Evolutionary conservation across 53 echinoderm and acorn worm genomes (phyloP), one percentile per base, ranked within the genome.

Genomic region (Actinopyga echinites): DNA sequence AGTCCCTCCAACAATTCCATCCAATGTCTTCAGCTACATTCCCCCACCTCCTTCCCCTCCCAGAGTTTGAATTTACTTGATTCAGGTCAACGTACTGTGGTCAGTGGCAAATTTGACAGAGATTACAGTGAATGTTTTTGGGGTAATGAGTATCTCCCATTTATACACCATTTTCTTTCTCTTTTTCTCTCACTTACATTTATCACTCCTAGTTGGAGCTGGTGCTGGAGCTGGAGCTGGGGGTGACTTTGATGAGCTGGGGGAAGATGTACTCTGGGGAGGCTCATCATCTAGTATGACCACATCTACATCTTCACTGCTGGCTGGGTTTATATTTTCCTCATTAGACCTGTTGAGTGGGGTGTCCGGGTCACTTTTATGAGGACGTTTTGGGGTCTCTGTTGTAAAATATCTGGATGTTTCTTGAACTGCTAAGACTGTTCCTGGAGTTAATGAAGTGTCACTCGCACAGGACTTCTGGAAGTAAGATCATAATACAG

Each of bases 281-380:
- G 57, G 69, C 4, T 68, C 67, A 59, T 79, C 89, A 30, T 83
- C 90, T 13, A 52, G 33, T 17, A 69, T 71, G 6, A 87, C 84
- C 30, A 88, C 93, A 68, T 81, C 85, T n/a, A 31, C 83, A 61
- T 83, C 77, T 24, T 65, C 61, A 36, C 45, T 59, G 52, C 65
- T 55, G 30, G 57, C 60, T 44, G 92, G 89, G 30, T 45, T 60
- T 15, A 87, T 81, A 36, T 86, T 92, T 80, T 92, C 92, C 40
- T 89, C 92, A 36, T 80, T 83, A 26, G 92, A 89, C 19, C 80
- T 32, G 64, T 92, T 92, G 19, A 92, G 80, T 37, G 56, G 77
- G 13, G 45, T 49, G 20, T 53, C 77, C 10, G 62, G 26, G 1
- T 28, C 56, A 37, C 21, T 15, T 36, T 15, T 26, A 21, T 23